Conservation (phyloP, 2,888 invertebrate species). For the Harpalus rubripes region DNA sequence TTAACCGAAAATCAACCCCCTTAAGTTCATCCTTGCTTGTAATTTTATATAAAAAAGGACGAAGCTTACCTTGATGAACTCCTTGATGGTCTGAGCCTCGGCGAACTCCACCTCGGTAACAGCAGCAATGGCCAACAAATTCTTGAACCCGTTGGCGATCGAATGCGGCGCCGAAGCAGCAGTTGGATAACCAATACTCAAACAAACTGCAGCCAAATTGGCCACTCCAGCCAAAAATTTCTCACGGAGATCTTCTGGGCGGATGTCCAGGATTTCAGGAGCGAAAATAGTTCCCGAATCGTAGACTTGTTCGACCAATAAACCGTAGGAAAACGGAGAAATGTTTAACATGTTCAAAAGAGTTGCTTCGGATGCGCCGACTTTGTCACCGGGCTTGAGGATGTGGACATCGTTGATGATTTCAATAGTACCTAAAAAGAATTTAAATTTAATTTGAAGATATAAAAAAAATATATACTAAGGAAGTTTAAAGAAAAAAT, state of each 20-base stretch:
- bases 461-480: background rate
- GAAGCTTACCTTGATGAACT: constrained; percentile 87
- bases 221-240: constrained; percentile 96
- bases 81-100: constrained; percentile 95
- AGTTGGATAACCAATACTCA: constrained; percentile 97
- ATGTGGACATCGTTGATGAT: constrained; percentile 98
- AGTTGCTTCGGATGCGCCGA: constrained; percentile 99
- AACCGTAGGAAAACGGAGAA: constrained; percentile 99
- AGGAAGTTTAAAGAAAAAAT: background rate
- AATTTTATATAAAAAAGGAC: constrained; percentile 4
- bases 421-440: constrained; percentile 92
- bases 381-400: constrained; percentile 96
- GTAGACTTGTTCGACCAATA: constrained; percentile 97
- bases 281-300: constrained; percentile 99
- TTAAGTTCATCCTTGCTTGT: no score
- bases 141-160: constrained; percentile 98
- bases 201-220: constrained; percentile 95
- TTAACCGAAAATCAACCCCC: no score
- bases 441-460: constrained; percentile 10
- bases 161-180: constrained; percentile 98
- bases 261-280: constrained; percentile 98
- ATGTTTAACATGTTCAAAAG: constrained; percentile 99
- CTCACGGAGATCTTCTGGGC: constrained; percentile 94
- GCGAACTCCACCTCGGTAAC: constrained; percentile 97
- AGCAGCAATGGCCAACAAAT: constrained; percentile 97